Base-by-base conservation (phyloP, 2,113 vertebrate genomes). In the Pomatostomus ruficeps region DNA sequence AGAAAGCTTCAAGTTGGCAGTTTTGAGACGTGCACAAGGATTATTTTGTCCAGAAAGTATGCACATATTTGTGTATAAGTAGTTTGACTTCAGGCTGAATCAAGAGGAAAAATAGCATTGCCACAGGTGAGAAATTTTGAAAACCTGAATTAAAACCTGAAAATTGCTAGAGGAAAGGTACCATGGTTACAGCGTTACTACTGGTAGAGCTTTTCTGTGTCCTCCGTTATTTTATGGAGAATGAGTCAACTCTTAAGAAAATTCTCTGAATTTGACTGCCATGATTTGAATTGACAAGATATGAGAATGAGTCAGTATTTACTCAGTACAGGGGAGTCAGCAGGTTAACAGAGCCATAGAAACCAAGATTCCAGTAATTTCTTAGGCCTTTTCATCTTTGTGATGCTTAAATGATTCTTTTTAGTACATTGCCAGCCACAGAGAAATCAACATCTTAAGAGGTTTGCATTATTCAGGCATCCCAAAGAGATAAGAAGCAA, bases 101-200 rank as follows among this genome's bases (percentile, higher is more conserved):
- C 20, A n/a, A 40, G 20, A 81, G 58, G 38, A 54, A 86, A 61
- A 89, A 31, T 0, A 35, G 3, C 12, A 29, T 24, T 80, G 26
- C 28, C 28, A 33, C 12, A 46, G 3, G 26, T 35, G 11, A 86
- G 26, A 38, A 29, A n/a, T 43, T 70, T 45, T 73, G 33, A 65
- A 83, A 90, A 18, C 6, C n/a, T 24, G 25, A 82, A 71, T 19
- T 88, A 13, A 33, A 24, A 52, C 10, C 16, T 67, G 33, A 62
- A 73, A 90, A 46, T 3, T 40, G 7, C 10, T 51, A 16, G 4
- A 40, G 58, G 29, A 59, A 70, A 46, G 10, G 51, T 45, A 65
- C 36, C 14, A 4, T 14, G 15, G 9, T 82, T 72, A 48, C 23
- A 48, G 0, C 1, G 0, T 66, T 55, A 19, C 31, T 62, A 8